Base-by-base conservation (phyloP, 2,113 vertebrate species). In the Vanacampus margaritifer region DNA sequence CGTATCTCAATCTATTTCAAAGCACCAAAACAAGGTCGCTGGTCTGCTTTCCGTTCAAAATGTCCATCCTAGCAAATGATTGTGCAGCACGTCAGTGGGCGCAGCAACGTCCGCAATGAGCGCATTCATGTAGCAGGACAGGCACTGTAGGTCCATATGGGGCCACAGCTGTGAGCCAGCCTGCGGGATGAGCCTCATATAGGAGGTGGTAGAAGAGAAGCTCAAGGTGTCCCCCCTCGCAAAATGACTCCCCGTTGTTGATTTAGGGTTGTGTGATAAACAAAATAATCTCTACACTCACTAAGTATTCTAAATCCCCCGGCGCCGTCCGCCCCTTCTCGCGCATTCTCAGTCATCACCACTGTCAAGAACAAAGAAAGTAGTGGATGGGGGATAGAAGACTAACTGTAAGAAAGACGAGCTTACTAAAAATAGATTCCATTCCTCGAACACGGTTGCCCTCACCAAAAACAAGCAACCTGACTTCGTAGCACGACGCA, bases 401-500 rank as follows among this genome's bases (percentile, higher is more conserved):
- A 57, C 65, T 67, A 74, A 54, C 71, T 71, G 69, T 16, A 72
- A 71, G 53, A 45, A 68, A 61, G 54, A 65, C 19, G 28, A 32
- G 71, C 64, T 67, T 72, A 75, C 85, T 87, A 87, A 87, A 86
- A 84, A 79, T 87, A 86, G 80, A n/a, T 71, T 41, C 45, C 11
- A 23, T 68, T 76, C 64, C 68, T 75, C 1, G 3, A 72, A 24
- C 45, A 37, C 39, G 12, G 63, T 67, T 14, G 69, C 7, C 67
- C 39, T 36, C 19, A 26, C 59, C 39, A 62, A 72, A 82, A 67
- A 62, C 51, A 68, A 62, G 79, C 72, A 61, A 46, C 28, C n/a
- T 5, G 58, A 72, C 80, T 84, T 86, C 73, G 78, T 2, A 45
- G 66, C 78, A 72, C 86, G 79, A 76, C 86, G 79, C 75, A 79